Percentiles rank a stretch among this genome's conserved stretches.
phyloP scores from a whole-genome alignment of 2,888 invertebrate genomes.

The Candidula unifasciata region DNA sequence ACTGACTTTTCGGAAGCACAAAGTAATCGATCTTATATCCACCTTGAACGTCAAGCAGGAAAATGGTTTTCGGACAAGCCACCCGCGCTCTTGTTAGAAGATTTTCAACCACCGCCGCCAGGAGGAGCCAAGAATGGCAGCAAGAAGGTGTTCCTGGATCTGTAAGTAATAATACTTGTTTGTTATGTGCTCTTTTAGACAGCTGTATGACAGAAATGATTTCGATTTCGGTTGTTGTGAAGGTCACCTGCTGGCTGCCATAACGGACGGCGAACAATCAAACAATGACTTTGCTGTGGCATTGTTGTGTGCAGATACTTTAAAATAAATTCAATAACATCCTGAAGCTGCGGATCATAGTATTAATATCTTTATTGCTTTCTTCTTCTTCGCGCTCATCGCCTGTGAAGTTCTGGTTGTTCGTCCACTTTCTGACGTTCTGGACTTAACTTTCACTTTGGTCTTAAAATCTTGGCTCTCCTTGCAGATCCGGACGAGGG shows the following conservation, averaged over 20 bases:
- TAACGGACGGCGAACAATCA: neutral
- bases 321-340: neutral
- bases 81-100: conserved; percentile 52
- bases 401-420: too few species aligned
- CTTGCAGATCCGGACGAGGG: too few species aligned
- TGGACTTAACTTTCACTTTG: too few species aligned
- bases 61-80: conserved; percentile 55
- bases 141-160: conserved; percentile 68
- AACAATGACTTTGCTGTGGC: neutral
- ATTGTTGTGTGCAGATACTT: neutral
- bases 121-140: conserved; percentile 60
- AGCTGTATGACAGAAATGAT: neutral
- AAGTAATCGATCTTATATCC: conserved; percentile 13
- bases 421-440: too few species aligned
- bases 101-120: conserved; percentile 60
- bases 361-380: too few species aligned
- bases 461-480: too few species aligned
- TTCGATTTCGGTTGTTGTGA: neutral
- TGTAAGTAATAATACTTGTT: conserved; percentile 54
- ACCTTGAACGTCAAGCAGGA: conserved; percentile 28
- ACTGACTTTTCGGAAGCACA: neutral
- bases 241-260: neutral
- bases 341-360: too few species aligned
- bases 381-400: too few species aligned
- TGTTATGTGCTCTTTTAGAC: neutral